Percentiles rank a stretch among this genome's conserved stretches.
Conservation (phyloP, 2,888 invertebrate species). For the Callosobruchus maculatus region DNA sequence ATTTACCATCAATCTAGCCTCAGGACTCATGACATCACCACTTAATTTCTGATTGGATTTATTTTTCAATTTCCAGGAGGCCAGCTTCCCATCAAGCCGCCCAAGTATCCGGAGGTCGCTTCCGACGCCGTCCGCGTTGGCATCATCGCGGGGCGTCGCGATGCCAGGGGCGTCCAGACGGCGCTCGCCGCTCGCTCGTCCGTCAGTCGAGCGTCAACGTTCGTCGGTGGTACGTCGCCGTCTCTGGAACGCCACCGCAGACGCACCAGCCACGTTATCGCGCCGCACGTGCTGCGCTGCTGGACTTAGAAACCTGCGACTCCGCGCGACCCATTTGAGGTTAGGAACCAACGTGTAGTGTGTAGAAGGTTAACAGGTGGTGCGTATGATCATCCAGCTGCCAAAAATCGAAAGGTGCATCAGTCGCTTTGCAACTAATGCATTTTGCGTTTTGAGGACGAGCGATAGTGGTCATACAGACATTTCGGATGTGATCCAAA, state of each 20-base stretch:
- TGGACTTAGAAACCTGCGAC: background rate
- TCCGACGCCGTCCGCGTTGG: background rate
- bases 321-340: background rate
- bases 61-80: too few relatives aligned
- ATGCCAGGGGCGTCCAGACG: background rate
- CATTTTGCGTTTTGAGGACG: too few relatives aligned
- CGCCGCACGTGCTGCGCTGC: background rate
- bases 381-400: background rate
- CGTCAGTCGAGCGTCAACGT: background rate
- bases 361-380: background rate
- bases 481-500: background rate
- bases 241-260: background rate
- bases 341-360: background rate
- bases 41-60: too few relatives aligned
- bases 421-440: background rate
- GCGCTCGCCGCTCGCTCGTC: background rate
- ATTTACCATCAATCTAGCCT: too few relatives aligned
- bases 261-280: background rate
- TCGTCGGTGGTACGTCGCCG: background rate
- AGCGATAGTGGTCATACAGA: background rate
- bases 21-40: too few relatives aligned
- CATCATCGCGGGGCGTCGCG: background rate
- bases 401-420: background rate
- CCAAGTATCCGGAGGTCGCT: background rate
- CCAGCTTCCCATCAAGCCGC: background rate